A percentile compares a stretch with the other conserved stretches of the same genome.
phyloP scores from a whole-genome alignment of 2,797 vertebrate species.

The Sebastes itinus region DNA sequence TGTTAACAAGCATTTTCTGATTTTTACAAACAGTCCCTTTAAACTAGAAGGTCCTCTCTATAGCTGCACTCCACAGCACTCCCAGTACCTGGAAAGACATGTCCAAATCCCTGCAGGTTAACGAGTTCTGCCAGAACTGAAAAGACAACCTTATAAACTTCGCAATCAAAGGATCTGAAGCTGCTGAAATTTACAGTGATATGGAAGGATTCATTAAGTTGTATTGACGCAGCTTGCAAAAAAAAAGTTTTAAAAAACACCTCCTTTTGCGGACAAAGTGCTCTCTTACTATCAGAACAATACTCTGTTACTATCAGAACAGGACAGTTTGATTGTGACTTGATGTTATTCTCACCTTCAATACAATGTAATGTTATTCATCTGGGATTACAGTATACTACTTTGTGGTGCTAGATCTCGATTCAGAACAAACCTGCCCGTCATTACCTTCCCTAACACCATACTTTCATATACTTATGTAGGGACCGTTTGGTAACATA shows the following conservation, averaged over 20 bases:
- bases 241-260: not conserved
- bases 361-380: not conserved
- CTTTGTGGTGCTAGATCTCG: not conserved
- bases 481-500: not conserved
- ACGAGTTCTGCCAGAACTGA: not conserved
- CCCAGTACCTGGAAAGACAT: not conserved
- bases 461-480: not conserved
- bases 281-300: not conserved
- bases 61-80: not conserved
- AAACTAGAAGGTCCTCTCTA: not conserved
- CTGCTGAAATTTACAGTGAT: not conserved
- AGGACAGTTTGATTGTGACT: too few species aligned
- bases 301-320: too few species aligned
- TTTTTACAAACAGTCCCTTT: not conserved
- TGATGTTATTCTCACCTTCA: not conserved
- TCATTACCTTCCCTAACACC: not conserved
- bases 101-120: not conserved
- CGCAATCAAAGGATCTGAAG: not conserved
- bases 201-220: not conserved
- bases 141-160: not conserved
- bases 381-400: not conserved
- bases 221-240: not conserved
- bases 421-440: not conserved
- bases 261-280: not conserved
- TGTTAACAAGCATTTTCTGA: too few species aligned